Evolutionary conservation across 92 coral and sea anemone species (phyloP).

Genomic region (Epizoanthus rinbou): DNA sequence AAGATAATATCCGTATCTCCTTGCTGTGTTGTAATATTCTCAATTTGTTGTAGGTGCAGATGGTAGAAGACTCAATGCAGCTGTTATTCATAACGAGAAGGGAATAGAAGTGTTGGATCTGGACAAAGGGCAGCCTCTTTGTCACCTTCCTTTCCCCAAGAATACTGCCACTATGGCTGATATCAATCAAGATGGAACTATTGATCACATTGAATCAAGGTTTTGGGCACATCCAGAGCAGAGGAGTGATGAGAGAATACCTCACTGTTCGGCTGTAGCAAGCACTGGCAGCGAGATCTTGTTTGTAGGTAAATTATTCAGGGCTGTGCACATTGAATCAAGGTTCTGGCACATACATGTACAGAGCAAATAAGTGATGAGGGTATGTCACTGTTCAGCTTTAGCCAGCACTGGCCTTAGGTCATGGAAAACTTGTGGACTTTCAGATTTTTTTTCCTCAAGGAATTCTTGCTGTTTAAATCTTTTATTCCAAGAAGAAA

Average conservation of each 20-base stretch:
- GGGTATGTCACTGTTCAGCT: too few species aligned
- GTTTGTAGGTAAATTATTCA: slow-evolving; percentile 40
- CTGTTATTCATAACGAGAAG: slow-evolving; percentile 67
- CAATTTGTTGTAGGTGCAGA: slow-evolving; percentile 1
- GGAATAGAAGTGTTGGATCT: slow-evolving; percentile 84
- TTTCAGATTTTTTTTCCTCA: too few species aligned
- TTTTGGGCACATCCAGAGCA: slow-evolving; percentile 65
- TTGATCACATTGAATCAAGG: slow-evolving; percentile 74
- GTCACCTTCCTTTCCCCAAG: slow-evolving; percentile 65
- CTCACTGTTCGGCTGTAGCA: slow-evolving; percentile 78
- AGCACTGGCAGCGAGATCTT: slow-evolving; percentile 59
- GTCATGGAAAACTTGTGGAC: too few species aligned
- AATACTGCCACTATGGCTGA: slow-evolving; percentile 72
- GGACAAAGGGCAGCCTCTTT: slow-evolving; percentile 78
- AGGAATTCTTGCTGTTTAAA: too few species aligned
- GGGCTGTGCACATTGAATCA: too few species aligned
- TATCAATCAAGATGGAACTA: slow-evolving; percentile 74
- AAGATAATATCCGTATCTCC: too few species aligned
- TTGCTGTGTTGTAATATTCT: too few species aligned
- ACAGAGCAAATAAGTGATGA: too few species aligned
- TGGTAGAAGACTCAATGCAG: slow-evolving; percentile 56
- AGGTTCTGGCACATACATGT: too few species aligned
- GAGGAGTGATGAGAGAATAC: slow-evolving; percentile 46
- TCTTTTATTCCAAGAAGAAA: too few species aligned
- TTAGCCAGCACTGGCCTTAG: too few species aligned